Percentiles rank a stretch among this genome's conserved stretches.
These are phyloP conservation scores for Seladonia tumulorum DNA, from an alignment of 2,888 invertebrate species.

Conservation along the genomic window DNA sequence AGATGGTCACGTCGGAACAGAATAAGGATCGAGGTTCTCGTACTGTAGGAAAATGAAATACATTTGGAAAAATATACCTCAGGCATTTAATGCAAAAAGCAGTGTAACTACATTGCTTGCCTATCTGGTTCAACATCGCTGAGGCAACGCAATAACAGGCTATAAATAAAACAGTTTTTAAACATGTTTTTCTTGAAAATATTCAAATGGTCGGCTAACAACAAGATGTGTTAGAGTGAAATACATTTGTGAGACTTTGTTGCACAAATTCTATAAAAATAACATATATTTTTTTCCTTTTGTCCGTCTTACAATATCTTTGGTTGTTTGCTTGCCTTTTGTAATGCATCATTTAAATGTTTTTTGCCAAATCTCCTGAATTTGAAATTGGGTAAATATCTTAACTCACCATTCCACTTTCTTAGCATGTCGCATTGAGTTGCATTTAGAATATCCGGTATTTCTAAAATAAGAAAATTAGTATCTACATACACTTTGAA, in stretches of 20 bases:
- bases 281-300: not conserved
- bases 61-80: not conserved
- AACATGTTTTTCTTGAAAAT: not conserved
- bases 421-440: slow-evolving; percentile 87
- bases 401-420: slow-evolving; percentile 89
- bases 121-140: not conserved
- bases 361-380: slow-evolving; percentile 86
- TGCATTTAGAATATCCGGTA: slow-evolving; percentile 88
- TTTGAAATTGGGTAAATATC: slow-evolving; percentile 88
- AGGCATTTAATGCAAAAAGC: slow-evolving; percentile 17
- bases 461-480: slow-evolving; percentile 85
- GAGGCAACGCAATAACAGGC: not conserved
- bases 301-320: slow-evolving; percentile 2
- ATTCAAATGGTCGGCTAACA: not conserved
- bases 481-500: too few species aligned
- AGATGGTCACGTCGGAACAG: not conserved
- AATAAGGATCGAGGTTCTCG: not conserved
- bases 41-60: not conserved
- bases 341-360: slow-evolving; percentile 77
- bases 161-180: not conserved
- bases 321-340: slow-evolving; percentile 74
- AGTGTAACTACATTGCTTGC: too few species aligned
- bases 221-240: not conserved
- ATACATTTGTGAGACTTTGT: too few species aligned
- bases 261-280: not conserved